Conservation (phyloP, 2,113 vertebrate species). For the Desmodus rotundus region DNA sequence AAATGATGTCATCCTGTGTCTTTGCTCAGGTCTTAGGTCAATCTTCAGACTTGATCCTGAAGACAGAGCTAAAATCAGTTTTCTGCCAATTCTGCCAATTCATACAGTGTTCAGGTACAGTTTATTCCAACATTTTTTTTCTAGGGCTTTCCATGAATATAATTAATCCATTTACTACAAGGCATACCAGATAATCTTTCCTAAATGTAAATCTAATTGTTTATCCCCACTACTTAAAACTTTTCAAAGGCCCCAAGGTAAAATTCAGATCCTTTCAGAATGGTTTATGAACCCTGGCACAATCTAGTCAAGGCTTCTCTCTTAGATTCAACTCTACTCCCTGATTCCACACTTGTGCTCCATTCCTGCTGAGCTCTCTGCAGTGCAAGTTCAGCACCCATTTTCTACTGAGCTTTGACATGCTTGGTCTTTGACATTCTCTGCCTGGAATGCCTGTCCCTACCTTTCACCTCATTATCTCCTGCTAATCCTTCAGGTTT, state of each 20-base stretch:
- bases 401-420: background rate
- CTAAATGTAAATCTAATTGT: background rate
- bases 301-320: background rate
- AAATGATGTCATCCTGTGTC: background rate
- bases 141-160: background rate
- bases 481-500: background rate
- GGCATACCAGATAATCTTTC: background rate
- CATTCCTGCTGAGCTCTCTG: background rate
- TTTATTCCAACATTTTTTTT: background rate
- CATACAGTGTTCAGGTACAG: background rate
- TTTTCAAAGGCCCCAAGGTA: background rate
- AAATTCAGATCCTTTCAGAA: background rate
- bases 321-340: background rate
- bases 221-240: background rate
- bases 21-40: background rate
- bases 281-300: background rate
- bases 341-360: background rate
- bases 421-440: background rate
- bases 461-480: too few species aligned
- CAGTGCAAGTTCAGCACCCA: background rate
- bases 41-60: background rate
- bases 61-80: background rate
- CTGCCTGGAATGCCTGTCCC: background rate
- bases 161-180: background rate
- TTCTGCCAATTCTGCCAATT: background rate